A percentile compares a stretch with the other conserved stretches of the same genome.
Conservation (phyloP, 1,140 invertebrate species). For the Calliphora vicina region DNA sequence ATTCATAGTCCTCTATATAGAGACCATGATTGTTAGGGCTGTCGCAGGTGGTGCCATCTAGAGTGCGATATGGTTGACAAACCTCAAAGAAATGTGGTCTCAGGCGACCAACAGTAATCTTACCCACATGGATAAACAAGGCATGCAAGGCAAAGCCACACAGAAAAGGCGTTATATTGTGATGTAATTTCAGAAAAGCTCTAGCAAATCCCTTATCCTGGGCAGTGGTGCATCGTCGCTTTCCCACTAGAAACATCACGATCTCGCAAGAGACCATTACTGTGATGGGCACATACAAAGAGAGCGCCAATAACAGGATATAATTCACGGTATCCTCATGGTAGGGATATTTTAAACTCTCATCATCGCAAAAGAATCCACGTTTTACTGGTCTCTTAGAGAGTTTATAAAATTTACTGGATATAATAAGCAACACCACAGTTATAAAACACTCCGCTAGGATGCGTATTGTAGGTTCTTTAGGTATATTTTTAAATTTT, state of each 20-base stretch:
- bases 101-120: conserved; percentile 87
- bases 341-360: conserved; percentile 86
- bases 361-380: conserved; percentile 95
- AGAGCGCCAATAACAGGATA: conserved; percentile 37
- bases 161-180: conserved; percentile 79
- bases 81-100: conserved; percentile 89
- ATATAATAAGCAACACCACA: not conserved
- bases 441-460: not conserved
- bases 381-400: conserved; percentile 75
- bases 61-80: conserved; percentile 68
- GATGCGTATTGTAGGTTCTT: not conserved
- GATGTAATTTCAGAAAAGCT: conserved; percentile 68
- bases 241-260: not conserved
- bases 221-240: not conserved
- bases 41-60: conserved; percentile 54
- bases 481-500: too few relatives aligned
- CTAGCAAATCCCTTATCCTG: not conserved
- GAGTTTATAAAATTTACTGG: not conserved
- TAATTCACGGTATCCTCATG: conserved; percentile 74
- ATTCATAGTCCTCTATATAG: conserved; percentile 73
- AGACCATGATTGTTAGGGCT: conserved; percentile 30
- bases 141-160: conserved; percentile 82
- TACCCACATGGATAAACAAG: conserved; percentile 85
- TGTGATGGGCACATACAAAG: conserved; percentile 42
- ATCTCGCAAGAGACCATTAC: conserved; percentile 36